phyloP scores from a whole-genome alignment of 2,797 vertebrate genomes.

The Thaleichthys pacificus region DNA sequence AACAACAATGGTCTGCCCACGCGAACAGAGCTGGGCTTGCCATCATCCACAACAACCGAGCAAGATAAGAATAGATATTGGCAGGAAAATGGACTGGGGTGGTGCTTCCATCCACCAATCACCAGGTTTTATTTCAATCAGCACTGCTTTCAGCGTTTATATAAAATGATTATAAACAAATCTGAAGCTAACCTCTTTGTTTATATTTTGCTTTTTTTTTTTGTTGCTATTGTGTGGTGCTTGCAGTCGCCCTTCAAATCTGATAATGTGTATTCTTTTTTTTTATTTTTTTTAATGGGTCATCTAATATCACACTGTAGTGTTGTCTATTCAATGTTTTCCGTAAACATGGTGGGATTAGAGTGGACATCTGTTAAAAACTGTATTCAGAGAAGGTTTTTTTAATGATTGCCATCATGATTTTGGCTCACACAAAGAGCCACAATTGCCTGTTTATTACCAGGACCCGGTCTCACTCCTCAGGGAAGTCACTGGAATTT shows the following conservation, averaged over 20 bases:
- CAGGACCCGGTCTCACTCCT: slow-evolving; percentile 35
- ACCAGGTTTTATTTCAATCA: slow-evolving; percentile 52
- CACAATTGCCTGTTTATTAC: slow-evolving; percentile 23
- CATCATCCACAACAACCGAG: too few species aligned
- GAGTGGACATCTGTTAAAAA: neutral
- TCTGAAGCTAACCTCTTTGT: slow-evolving; percentile 52
- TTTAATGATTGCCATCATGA: neutral
- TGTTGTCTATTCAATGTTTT: neutral
- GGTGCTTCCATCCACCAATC: slow-evolving; percentile 61
- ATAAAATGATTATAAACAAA: slow-evolving; percentile 67
- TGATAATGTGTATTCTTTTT: neutral
- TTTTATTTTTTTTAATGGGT: neutral
- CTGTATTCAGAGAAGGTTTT: neutral
- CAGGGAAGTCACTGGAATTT: neutral
- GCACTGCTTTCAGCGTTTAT: slow-evolving; percentile 62
- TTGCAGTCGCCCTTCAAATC: slow-evolving; percentile 25
- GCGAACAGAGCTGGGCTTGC: too few species aligned
- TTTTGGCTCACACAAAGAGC: neutral
- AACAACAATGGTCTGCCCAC: too few species aligned
- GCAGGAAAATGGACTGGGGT: slow-evolving; percentile 54
- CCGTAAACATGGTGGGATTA: neutral
- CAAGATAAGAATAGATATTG: slow-evolving; percentile 54
- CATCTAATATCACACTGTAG: neutral
- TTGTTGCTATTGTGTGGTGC: slow-evolving; percentile 27
- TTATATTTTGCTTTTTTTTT: slow-evolving; percentile 30